Percentiles rank a stretch among this genome's conserved stretches.
Evolutionary conservation across 2,113 vertebrate species (phyloP).

Genomic region (Paracanthobrama guichenoti): DNA sequence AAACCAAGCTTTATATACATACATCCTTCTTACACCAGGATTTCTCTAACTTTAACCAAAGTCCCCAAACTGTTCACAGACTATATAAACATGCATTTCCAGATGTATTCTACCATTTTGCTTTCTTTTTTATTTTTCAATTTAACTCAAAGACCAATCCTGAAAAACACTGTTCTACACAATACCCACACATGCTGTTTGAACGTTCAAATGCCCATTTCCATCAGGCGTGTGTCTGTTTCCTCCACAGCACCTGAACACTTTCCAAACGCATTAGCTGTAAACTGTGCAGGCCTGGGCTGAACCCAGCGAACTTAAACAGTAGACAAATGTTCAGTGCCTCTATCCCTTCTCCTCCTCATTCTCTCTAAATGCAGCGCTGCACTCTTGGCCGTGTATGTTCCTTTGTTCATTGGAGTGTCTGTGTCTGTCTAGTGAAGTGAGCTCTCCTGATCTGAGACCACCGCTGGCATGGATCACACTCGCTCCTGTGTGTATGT

Average conservation of each 20-base stretch:
- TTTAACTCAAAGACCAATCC: neutral
- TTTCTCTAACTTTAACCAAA: neutral
- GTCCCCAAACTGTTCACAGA: neutral
- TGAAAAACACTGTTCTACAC: neutral
- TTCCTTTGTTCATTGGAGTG: constrained; percentile 46
- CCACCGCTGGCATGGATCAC: constrained; percentile 37
- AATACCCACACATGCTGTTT: neutral
- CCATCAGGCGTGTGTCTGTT: constrained; percentile 6
- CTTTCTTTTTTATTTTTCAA: neutral
- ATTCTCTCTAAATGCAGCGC: constrained; percentile 16
- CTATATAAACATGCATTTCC: neutral
- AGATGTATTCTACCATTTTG: neutral
- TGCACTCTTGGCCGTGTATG: constrained; percentile 31
- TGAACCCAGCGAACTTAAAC: constrained; percentile 45
- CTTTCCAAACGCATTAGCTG: constrained; percentile 41
- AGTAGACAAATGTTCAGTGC: constrained; percentile 28
- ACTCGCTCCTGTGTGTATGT: constrained; percentile 13
- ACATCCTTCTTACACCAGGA: neutral
- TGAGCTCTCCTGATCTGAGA: constrained; percentile 32
- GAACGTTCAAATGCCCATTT: constrained; percentile 21
- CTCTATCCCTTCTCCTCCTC: neutral
- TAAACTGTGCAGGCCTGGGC: constrained; percentile 31
- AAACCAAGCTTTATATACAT: too few relatives aligned
- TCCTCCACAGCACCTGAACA: constrained; percentile 33
- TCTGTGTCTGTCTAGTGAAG: constrained; percentile 36